phyloP scores from a whole-genome alignment of 2,797 vertebrate genomes.

The Otolemur crassicaudatus region DNA sequence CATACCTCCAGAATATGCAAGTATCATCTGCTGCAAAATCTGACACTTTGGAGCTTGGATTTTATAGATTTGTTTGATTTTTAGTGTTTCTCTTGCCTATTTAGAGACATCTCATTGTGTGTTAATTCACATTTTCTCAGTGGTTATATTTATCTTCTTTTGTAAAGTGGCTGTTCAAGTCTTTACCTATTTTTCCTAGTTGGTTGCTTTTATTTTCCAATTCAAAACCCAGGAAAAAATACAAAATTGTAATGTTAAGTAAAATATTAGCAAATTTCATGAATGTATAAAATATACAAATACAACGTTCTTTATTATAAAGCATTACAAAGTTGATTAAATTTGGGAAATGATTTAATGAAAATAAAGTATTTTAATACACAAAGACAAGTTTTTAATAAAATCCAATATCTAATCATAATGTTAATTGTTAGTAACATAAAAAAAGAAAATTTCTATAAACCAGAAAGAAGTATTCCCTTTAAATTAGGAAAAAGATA shows the following conservation, averaged over 20 bases:
- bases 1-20: accelerated
- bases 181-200: background rate
- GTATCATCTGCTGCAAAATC: background rate
- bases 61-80: background rate
- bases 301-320: background rate
- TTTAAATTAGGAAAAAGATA: background rate
- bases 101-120: background rate
- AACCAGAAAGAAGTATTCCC: background rate
- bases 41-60: background rate
- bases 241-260: background rate
- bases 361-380: background rate
- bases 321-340: background rate
- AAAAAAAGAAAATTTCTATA: background rate
- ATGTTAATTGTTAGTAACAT: background rate
- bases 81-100: background rate
- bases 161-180: background rate
- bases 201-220: background rate
- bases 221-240: background rate
- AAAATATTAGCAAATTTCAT: background rate
- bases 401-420: background rate
- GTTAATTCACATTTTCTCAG: background rate
- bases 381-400: background rate
- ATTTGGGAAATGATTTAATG: background rate
- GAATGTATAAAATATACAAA: background rate
- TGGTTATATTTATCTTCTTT: background rate